phyloP scores from a whole-genome alignment of 2,113 vertebrate species.

The Malaclemys terrapin region DNA sequence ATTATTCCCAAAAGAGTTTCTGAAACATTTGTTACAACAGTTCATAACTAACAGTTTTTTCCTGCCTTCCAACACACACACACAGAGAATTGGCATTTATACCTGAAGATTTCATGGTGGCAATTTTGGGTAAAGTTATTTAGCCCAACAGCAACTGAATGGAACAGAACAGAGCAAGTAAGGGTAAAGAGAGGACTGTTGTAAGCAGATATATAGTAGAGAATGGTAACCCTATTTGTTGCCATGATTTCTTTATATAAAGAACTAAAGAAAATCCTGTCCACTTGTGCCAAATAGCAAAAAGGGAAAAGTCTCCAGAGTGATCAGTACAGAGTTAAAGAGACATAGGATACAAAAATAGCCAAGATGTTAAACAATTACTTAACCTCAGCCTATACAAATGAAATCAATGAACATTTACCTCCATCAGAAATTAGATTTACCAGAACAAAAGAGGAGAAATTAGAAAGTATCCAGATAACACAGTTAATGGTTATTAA shows the following conservation, averaged over 20 bases:
- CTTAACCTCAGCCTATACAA: conserved; percentile 64
- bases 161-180: not conserved
- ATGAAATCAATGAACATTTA: conserved; percentile 77
- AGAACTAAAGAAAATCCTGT: not conserved
- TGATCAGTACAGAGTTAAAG: conserved; percentile 53
- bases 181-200: not conserved
- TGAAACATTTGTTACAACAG: not conserved
- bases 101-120: not conserved
- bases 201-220: not conserved
- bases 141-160: not conserved
- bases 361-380: conserved; percentile 57
- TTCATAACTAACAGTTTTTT: not conserved
- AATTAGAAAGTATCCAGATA: conserved; percentile 64
- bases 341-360: conserved; percentile 61
- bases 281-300: not conserved
- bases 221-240: not conserved
- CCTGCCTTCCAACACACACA: not conserved
- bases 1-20: not conserved
- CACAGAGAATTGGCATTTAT: not conserved
- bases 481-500: conserved; percentile 59
- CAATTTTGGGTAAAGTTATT: not conserved
- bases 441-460: conserved; percentile 64
- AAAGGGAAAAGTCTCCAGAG: conserved; percentile 27
- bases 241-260: not conserved
- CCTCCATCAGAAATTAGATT: conserved; percentile 72